Base-by-base conservation (phyloP, 2,888 invertebrate species). In the Agriotes lineatus region DNA sequence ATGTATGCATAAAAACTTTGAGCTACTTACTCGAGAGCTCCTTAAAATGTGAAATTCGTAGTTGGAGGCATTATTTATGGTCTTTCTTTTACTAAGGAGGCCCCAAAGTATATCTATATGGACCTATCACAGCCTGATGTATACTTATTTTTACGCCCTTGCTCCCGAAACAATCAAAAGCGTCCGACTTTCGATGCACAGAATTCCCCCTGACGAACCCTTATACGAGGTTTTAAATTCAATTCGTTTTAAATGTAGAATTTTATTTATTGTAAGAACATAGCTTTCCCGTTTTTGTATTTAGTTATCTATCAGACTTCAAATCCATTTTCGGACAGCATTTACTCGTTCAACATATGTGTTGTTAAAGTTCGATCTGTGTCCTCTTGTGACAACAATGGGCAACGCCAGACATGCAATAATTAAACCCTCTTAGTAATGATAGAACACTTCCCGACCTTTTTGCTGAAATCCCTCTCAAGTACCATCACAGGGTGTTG, bases 41-140 rank as follows among this genome's bases (percentile, higher is more conserved):
- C 37, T 58, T 35, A 58, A 60, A 66, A 59, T 54, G 35, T 44
- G 50, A 58, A 48, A 50, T 56, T 63, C 56, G 42, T 56, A 56
- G 25, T 50, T 12, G 9, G 54, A 22, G 18, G 54, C 58, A 19
- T 60, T 60, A 66, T 66, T 66, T 66, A 66, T 66, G 19, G 19
- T 52, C 60, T 60, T 66, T 58, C 66, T 66, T 66, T 44, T 59
- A 16, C 52, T 52, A 66, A 66, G 54, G 59, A 52, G 58, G 52
- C 58, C 30, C 48, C 37, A 59, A 65, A 52, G 50, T 30, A n/a
- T 63, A 56, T 65, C 57, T 58, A 50, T n/a, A n/a, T 65, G 45
- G 50, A 48, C 57, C 57, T 35, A 65, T 58, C 58, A 25, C 45
- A 25, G 30, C 37, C 33, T 58, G 48, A 35, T 25, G 48, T 37